Conservation (phyloP, 2,888 invertebrate genomes). For the Drymonia ruficornis region DNA sequence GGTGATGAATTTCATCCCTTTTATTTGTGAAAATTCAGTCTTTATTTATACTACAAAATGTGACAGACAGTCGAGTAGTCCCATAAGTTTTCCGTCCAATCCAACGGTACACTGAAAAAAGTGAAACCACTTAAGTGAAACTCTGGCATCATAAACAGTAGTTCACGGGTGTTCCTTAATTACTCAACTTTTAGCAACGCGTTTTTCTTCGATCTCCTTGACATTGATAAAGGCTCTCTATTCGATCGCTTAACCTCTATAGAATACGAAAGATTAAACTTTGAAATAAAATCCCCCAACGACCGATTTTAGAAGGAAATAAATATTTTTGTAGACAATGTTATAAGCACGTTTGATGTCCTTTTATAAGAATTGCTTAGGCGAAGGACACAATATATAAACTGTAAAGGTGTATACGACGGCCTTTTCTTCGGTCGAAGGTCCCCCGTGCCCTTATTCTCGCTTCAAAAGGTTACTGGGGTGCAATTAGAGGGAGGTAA, state of each 20-base stretch:
- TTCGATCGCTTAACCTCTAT: not conserved
- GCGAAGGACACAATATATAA: slow-evolving; percentile 5
- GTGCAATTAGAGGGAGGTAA: not conserved
- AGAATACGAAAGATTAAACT: not conserved
- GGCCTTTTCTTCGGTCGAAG: slow-evolving; percentile 5
- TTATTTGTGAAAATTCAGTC: no score
- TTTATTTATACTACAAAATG: no score
- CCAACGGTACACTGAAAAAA: slow-evolving; percentile 4
- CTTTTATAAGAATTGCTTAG: not conserved
- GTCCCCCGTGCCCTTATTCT: slow-evolving; percentile 3
- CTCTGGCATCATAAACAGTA: slow-evolving; percentile 9
- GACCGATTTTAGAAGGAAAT: no score
- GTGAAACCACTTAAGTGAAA: slow-evolving; percentile 15
- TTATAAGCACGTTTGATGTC: not conserved
- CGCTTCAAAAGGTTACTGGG: slow-evolving; percentile 8
- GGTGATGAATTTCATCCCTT: no score
- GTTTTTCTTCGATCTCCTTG: slow-evolving; percentile 11
- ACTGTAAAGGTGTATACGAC: slow-evolving; percentile 1
- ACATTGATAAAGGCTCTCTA: slow-evolving; percentile 8
- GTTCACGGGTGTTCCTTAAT: slow-evolving; percentile 15
- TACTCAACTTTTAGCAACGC: slow-evolving; percentile 8
- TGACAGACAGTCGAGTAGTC: no score
- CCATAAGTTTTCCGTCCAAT: no score
- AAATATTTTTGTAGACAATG: no score
- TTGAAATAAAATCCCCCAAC: no score